Evolutionary conservation across 2,113 vertebrate genomes (phyloP), one percentile per base, ranked within the genome.

Genomic region (Anolis carolinensis): DNA sequence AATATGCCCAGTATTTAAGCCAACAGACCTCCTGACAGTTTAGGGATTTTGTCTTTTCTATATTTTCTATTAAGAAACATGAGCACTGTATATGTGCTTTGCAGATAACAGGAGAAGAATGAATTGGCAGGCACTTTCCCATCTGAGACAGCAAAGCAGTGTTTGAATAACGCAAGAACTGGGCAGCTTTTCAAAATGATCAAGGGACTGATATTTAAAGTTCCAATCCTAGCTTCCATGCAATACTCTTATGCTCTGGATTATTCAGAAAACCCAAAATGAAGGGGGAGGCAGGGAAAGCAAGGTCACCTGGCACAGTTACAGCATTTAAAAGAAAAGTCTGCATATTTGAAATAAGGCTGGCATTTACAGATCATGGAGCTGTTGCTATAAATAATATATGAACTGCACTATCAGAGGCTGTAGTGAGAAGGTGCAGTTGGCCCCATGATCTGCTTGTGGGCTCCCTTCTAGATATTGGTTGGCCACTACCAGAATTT

Each of bases 71-170:
- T 93, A 94, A 94, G 92, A 94, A 94, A 93, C 30, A 86, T 87
- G 86, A 94, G 86, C 82, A 89, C 30, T 81, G 90, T 85, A 86
- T 95, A 93, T 91, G 93, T 88, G 76, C 84, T 94, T 91, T 93
- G 79, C 90, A 95, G 96, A 96, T 95, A 96, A 96, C 89, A 93
- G 84, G 70, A 91, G 89, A 93, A 92, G 95, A 96, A 95, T 93
- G 92, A 96, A 95, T 92, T 94, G 93, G 92, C 88, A 92, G 91
- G 88, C 89, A 89, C 86, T 93, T 95, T 89, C 88, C 84, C 90
- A 95, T 93, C 95, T 82, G 93, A 93, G 95, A 92, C 86, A 91
- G 93, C 86, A 94, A 96, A 93, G 82, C 73, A 70, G 78, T 88
- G 75, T 95, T 93, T 91, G 93, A 96, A 95, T 85, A 93, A 68